phyloP scores from a whole-genome alignment of 2,113 vertebrate species.

The Sapajus apella region DNA sequence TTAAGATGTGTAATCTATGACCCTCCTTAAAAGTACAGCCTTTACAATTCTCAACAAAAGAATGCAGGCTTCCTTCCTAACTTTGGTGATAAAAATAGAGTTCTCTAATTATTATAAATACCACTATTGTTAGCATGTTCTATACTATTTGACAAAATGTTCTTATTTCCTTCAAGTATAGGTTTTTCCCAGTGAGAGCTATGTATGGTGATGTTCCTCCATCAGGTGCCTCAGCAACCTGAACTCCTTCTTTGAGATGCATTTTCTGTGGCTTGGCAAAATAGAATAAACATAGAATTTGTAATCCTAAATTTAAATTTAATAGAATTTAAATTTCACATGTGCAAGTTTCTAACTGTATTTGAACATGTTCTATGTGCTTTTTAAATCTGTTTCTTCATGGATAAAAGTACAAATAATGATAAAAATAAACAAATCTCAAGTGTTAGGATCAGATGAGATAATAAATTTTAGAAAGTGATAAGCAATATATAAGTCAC shows the following conservation, averaged over 20 bases:
- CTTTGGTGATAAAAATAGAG: background rate
- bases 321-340: background rate
- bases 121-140: background rate
- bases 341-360: background rate
- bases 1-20: background rate
- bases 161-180: background rate
- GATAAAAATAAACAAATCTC: background rate
- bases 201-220: background rate
- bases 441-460: background rate
- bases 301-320: background rate
- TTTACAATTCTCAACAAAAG: background rate
- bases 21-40: background rate
- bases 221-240: background rate
- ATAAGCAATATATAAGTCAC: background rate
- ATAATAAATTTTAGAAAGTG: conserved; percentile 2
- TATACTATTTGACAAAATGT: background rate
- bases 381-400: conserved; percentile 1
- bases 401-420: background rate
- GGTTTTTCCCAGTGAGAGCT: background rate
- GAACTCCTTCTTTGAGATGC: background rate
- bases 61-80: background rate
- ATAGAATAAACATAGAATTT: background rate
- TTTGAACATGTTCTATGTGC: background rate
- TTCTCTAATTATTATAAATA: background rate
- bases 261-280: background rate